phyloP scores from a whole-genome alignment of 1,140 invertebrate genomes.

The Gonioctena quinquepunctata region DNA sequence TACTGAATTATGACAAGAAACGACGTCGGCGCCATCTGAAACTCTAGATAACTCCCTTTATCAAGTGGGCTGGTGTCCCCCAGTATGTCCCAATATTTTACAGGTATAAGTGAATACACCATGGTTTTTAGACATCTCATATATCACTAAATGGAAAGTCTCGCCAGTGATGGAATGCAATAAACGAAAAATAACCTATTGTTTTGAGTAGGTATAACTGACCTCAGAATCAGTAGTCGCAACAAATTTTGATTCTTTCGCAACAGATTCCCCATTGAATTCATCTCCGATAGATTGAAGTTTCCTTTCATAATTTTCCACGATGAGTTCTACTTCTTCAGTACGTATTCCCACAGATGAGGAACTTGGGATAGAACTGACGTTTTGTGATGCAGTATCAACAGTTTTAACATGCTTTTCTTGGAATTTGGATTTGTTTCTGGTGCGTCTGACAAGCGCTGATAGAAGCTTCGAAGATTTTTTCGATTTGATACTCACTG shows the following conservation, averaged over 20 bases:
- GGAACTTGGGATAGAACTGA: conserved; percentile 10
- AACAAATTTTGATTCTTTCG: conserved; percentile 9
- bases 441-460: conserved; percentile 15
- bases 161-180: no score
- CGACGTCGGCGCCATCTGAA: no score
- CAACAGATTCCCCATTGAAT: conserved; percentile 1
- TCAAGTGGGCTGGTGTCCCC: no score
- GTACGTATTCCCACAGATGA: conserved; percentile 15
- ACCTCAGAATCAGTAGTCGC: conserved; percentile 25
- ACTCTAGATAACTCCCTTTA: no score
- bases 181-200: no score
- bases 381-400: conserved; percentile 6
- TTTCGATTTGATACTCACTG: conserved; percentile 14
- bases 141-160: no score
- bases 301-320: conserved; percentile 22
- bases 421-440: conserved; percentile 13
- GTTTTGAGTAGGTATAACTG: no score
- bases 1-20: no score
- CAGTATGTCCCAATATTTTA: no score
- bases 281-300: not conserved
- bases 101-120: no score
- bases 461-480: conserved; percentile 28
- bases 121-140: no score
- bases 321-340: conserved; percentile 22
- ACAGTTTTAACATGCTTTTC: conserved; percentile 3